These are phyloP conservation scores for Drosophila rufa DNA, from an alignment of 1,140 invertebrate genomes.

Conservation along the genomic window DNA sequence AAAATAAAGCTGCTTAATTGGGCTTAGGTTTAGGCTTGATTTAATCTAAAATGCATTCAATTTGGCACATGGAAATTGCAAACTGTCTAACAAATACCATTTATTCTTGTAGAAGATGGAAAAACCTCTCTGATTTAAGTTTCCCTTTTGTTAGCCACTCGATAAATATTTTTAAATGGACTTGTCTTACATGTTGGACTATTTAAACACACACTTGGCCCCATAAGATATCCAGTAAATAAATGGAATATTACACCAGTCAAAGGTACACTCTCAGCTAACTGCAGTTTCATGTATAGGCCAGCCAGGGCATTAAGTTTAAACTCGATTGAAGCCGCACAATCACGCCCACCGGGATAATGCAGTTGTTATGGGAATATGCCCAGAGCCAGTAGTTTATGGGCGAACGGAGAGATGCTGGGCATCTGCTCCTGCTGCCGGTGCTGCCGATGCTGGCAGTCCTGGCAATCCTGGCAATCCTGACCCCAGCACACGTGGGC, in stretches of 20 bases:
- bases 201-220: neutral
- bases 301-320: conserved; percentile 3
- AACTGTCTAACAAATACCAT: no score
- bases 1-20: no score
- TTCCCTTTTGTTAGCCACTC: neutral
- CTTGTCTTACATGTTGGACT: neutral
- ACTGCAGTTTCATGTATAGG: conserved; percentile 5
- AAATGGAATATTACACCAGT: neutral
- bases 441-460: conserved; percentile 6
- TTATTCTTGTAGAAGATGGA: no score
- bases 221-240: neutral
- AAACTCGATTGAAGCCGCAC: conserved; percentile 17
- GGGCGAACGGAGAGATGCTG: conserved; percentile 49
- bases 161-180: neutral
- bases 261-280: neutral
- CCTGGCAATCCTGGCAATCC: neutral
- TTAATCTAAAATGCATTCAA: no score
- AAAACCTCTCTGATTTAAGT: no score
- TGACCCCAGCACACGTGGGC: conserved; percentile 52
- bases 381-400: conserved; percentile 48
- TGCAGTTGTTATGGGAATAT: conserved; percentile 48
- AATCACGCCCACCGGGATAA: conserved; percentile 36
- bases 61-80: no score
- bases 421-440: conserved; percentile 18
- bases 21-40: no score